Evolutionary conservation across 2,797 vertebrate species (phyloP), one percentile per base, ranked within the genome.

Genomic region (Alca torda): DNA sequence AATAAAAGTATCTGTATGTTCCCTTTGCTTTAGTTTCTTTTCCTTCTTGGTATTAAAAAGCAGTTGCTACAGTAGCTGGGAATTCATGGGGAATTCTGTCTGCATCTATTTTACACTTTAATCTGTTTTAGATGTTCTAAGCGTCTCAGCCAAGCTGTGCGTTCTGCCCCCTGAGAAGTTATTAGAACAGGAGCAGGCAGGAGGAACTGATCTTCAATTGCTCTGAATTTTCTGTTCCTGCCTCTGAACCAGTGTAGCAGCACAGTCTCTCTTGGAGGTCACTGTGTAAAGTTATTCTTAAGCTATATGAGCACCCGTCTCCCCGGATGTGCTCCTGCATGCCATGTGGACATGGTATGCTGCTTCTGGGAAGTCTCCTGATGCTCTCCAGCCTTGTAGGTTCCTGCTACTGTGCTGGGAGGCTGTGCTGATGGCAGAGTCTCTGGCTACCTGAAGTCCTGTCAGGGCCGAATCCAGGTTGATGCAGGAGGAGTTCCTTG

Each of bases 1-100:
- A 99, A 99, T 99, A 99, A 99, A 97, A 99, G 96, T 97, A 97
- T 94, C 96, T 97, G 95, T 97, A 97, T 91, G 96, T 98, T 98
- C 96, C 91, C n/a, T 95, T 97, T 88, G 92, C 90, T 93, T 92
- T 92, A 60, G 72, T 97, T 97, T 97, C 69, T 91, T 97, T 96
- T 96, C 83, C 57, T 91, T 67, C 26, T 70, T 87, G 84, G 50
- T 64, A 54, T 15, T 74, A 46, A 90, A 72, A 84, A 80, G 13
- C 30, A 54, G n/a, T 61, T 94, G 45, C 21, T 73, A 6, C 10
- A 39, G 54, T 77, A 41, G 37, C 12, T 89, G 89, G 31, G 48
- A 86, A 28, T 39, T 81, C 10, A 5, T 28, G 54, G 57, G 21
- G 6, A 30, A 68, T 84, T 51, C 41, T 64, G 25, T 48, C 46